Conservation (phyloP, 1,140 invertebrate genomes). For the Rhopalosiphum maidis region DNA sequence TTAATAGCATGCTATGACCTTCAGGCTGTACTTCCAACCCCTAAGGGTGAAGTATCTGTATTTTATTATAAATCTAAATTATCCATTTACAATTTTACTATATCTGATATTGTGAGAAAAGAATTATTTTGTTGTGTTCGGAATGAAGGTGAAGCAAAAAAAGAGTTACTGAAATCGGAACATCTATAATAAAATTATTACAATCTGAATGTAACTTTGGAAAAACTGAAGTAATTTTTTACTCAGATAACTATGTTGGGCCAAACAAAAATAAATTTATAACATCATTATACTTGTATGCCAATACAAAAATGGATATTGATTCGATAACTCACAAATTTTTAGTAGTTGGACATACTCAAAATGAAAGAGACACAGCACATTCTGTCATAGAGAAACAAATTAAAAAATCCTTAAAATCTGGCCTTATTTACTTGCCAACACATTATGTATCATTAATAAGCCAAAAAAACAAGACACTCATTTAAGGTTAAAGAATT, state of each 20-base stretch:
- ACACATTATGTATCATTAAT: too few species aligned
- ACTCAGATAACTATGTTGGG: neutral
- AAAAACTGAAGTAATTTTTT: neutral
- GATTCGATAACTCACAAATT: neutral
- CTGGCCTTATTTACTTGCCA: too few species aligned
- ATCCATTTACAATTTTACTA: neutral
- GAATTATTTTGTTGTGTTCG: constrained; percentile 60
- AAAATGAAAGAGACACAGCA: neutral
- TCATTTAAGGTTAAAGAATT: too few species aligned
- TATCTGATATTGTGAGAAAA: constrained; percentile 23
- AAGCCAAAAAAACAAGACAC: too few species aligned
- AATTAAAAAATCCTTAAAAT: neutral
- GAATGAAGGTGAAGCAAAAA: constrained; percentile 61
- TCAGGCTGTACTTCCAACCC: constrained; percentile 9
- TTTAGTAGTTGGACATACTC: neutral
- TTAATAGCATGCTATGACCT: constrained; percentile 34
- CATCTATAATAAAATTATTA: constrained; percentile 60
- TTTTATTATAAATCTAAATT: constrained; percentile 42
- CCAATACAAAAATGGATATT: neutral
- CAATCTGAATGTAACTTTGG: neutral
- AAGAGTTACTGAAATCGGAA: constrained; percentile 56
- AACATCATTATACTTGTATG: neutral
- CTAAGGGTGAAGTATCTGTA: neutral
- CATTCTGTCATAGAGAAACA: neutral
- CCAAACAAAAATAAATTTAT: constrained; percentile 12